Conservation (phyloP, 2,888 invertebrate species). For the Lasioglossum malachurum region DNA sequence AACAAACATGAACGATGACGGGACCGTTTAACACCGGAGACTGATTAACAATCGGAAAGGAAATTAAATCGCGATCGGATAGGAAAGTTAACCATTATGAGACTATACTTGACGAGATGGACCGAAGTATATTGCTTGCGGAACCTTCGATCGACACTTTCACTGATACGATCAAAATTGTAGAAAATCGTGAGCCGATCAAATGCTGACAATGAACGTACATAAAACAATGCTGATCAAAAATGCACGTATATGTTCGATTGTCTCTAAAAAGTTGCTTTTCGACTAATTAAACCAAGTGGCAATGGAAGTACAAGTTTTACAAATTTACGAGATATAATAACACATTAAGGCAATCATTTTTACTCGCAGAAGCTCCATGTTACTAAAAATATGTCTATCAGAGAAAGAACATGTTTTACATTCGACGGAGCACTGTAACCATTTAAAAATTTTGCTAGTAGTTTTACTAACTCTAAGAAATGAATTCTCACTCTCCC, state of each 20-base stretch:
- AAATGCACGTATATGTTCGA: background rate
- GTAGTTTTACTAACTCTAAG: background rate
- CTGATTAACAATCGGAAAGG: background rate
- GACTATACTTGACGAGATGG: background rate
- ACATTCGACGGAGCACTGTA: background rate
- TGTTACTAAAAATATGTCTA: background rate
- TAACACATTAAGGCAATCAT: background rate
- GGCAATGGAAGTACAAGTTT: background rate
- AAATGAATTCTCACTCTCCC: background rate
- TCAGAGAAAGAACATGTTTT: background rate
- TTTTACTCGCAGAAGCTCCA: background rate
- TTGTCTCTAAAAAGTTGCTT: background rate
- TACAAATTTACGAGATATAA: background rate
- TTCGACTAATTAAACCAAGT: background rate
- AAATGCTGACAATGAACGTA: background rate
- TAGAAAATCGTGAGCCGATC: too few relatives aligned
- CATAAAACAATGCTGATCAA: background rate
- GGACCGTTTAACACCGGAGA: background rate
- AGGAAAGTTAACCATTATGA: background rate
- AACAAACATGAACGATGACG: conserved; percentile 1
- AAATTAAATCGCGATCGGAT: background rate
- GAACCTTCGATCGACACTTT: background rate
- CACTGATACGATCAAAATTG: background rate
- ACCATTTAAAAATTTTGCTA: too few relatives aligned
- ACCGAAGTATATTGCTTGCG: background rate